These are phyloP conservation scores for Holothuria scabra DNA, from an alignment of 53 echinoderm and acorn worm species.

Conservation along the genomic window DNA sequence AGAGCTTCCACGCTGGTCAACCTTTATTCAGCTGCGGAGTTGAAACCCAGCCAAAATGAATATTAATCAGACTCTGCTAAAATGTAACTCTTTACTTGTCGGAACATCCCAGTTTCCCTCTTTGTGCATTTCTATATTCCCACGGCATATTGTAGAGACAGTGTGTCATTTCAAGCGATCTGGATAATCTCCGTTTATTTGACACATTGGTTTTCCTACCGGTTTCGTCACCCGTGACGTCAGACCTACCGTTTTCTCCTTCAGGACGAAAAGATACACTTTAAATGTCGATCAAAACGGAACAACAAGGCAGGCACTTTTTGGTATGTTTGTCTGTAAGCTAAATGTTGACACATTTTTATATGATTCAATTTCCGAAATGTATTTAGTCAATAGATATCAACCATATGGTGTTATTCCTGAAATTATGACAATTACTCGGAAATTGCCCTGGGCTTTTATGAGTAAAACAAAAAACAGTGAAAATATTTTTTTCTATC, in stretches of 20 bases:
- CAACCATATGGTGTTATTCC: neutral
- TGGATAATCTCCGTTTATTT: slow-evolving; percentile 14
- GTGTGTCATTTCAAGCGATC: neutral
- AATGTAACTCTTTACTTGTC: too few relatives aligned
- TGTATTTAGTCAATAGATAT: slow-evolving; percentile 11
- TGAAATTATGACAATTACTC: slow-evolving; percentile 4
- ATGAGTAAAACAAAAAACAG: too few relatives aligned
- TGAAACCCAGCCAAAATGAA: too few relatives aligned
- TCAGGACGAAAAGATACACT: too few relatives aligned
- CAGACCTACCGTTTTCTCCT: too few relatives aligned
- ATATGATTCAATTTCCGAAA: slow-evolving; percentile 28
- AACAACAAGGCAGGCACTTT: neutral
- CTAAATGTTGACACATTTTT: slow-evolving; percentile 19
- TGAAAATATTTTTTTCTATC: too few relatives aligned
- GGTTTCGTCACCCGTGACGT: neutral
- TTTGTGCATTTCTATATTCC: too few relatives aligned
- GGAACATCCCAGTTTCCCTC: too few relatives aligned
- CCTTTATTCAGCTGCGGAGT: too few relatives aligned
- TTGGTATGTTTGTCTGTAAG: slow-evolving; percentile 11
- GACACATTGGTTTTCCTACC: neutral
- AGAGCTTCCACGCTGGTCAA: too few relatives aligned
- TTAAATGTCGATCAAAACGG: slow-evolving; percentile 3
- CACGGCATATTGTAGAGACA: neutral
- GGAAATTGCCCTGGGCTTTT: neutral
- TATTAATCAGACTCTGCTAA: too few relatives aligned